Evolutionary conservation across 2,113 vertebrate genomes (phyloP), one percentile per base, ranked within the genome.

Genomic region (Noctilio leporinus): DNA sequence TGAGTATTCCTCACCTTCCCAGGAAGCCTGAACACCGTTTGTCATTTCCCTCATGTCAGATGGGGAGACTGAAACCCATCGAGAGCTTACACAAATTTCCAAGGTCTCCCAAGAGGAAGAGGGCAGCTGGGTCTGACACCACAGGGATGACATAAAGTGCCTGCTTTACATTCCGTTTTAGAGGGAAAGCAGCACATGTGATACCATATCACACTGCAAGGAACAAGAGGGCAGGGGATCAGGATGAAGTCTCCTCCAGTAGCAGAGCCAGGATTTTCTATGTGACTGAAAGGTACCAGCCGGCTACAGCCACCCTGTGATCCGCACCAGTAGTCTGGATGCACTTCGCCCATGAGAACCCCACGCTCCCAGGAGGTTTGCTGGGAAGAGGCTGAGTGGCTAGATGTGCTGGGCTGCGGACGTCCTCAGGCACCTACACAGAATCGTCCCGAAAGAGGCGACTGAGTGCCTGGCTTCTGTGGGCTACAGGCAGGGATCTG

Each of bases 371-470:
- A 55, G 64, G 53, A 81, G 59, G n/a, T 1, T 17, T 30, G 33
- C 16, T 9, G 35, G 67, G 30, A 62, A 53, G 57, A 40, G 22
- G 30, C 8, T 51, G 7, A 1, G 24, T 2, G 38, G 10, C n/a
- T n/a, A n/a, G n/a, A n/a, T n/a, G n/a, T n/a, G n/a, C n/a, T n/a
- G n/a, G 47, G 33, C 9, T 0, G 3, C 11, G 47, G 22, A 7
- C 4, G 16, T 8, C 19, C 2, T 0, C 10, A 11, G 53, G 14
- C 17, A n/a, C 20, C 1, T 1, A 38, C 6, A 19, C 0, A 38
- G 75, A 28, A 28, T 9, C 0, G 3, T 1, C 57, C 38, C 1
- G 28, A 2, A 0, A 33, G 10, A 45, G 55, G 8, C 30, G 19
- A 5, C 1, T 2, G 12, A 10, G 11, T 2, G 33, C 6, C 30